Base-by-base conservation (phyloP, 2,113 vertebrate species). In the Caretta caretta region DNA sequence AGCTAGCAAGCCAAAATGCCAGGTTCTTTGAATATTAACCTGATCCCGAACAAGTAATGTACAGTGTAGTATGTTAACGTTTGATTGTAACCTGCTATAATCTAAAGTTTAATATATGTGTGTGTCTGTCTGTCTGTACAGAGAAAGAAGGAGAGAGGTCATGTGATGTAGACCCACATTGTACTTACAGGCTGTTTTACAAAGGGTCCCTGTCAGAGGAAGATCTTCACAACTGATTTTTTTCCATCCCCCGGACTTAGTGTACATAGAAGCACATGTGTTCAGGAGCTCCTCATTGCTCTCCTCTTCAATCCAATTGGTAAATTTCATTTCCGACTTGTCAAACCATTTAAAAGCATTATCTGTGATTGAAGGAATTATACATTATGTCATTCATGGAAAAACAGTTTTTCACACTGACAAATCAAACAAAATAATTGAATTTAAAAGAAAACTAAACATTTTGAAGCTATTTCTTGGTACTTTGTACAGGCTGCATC, bases 151-250 rank as follows among this genome's bases (percentile, higher is more conserved):
- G 59, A n/a, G 35, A 72, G 8, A 38, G 35, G 35, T 69, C 35
- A 10, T 24, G 72, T 78, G 75, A 78, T 78, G 5, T 29, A 78
- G 46, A 78, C 24, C 42, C 42, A 78, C 80, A 80, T 92, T 91
- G 96, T 94, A 96, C 99, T 97, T 98, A 99, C 99, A 97, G 69
- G 98, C 94, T 8, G 98, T 90, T 97, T 99, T 98, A 95, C 99
- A 99, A 59, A 99, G 91, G 57, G 99, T 98, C 54, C 98, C 99
- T 5, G 98, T 98, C 97, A 98, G 98, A 6, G 95, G 90, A 14
- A 98, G 96, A 1, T 98, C 83, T 48, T 96, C 85, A 93, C 99
- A 99, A 90, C 98, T 98, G 91, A 98, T 97, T 31, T 98, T 98
- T 93, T 97, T 98, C 99, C 99, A 99, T 93, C 96, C 97, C 31